phyloP scores from a whole-genome alignment of 2,888 invertebrate species.

The Heliconius erato region DNA sequence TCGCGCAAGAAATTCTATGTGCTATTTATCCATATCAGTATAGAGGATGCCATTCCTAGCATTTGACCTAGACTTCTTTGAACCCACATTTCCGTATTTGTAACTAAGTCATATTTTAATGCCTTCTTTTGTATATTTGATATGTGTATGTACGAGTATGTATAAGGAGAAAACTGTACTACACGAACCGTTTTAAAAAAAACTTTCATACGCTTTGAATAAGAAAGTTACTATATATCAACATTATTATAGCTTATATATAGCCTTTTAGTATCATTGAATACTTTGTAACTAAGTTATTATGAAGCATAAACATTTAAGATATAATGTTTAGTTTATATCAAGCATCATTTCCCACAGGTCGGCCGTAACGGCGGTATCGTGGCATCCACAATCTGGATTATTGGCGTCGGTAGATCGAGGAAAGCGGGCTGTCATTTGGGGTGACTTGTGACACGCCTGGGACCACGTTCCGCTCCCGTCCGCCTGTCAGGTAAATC shows the following conservation, averaged over 20 bases:
- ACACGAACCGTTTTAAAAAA: not conserved
- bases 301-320: conserved; percentile 23
- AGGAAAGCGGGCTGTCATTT: conserved; percentile 92
- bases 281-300: conserved; percentile 17
- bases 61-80: conserved; percentile 51
- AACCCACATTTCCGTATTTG: conserved; percentile 49
- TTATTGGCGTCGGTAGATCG: conserved; percentile 93
- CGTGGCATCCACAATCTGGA: conserved; percentile 94
- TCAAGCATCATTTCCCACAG: conserved; percentile 75
- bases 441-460: conserved; percentile 89
- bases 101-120: conserved; percentile 40
- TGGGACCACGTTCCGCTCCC: conserved; percentile 63
- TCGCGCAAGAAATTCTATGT: conserved; percentile 51
- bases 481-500: conserved; percentile 56
- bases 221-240: not conserved
- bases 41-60: conserved; percentile 49
- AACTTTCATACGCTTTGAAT: conserved; percentile 9
- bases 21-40: conserved; percentile 54
- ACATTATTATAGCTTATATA: too few species aligned
- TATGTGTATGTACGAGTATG: not conserved
- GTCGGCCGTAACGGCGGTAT: conserved; percentile 93
- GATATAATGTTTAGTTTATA: conserved; percentile 11
- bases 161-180: conserved; percentile 5
- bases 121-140: conserved; percentile 30
- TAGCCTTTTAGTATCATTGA: not conserved